Percentiles rank a stretch among this genome's conserved stretches.
These are phyloP conservation scores for Sarcophaga peregrina DNA, from an alignment of 1,140 invertebrate species.

Conservation along the genomic window DNA sequence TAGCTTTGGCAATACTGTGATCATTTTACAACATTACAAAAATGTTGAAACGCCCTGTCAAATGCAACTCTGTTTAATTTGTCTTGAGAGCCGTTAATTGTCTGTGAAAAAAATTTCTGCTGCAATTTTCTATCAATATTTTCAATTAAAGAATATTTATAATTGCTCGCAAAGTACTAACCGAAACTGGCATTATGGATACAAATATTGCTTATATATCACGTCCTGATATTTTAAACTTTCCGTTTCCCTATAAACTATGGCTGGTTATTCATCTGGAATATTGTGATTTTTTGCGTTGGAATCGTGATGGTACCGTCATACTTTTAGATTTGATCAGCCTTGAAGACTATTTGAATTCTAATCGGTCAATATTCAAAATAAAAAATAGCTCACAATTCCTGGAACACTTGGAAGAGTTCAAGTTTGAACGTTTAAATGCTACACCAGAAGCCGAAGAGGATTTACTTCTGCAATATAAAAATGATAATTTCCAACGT, in stretches of 20 bases:
- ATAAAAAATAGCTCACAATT: constrained; percentile 45
- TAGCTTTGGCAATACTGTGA: too few species aligned
- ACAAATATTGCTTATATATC: background rate
- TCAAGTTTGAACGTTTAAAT: constrained; percentile 44
- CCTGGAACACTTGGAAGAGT: constrained; percentile 40
- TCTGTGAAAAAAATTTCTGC: too few species aligned
- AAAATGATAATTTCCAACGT: constrained; percentile 43
- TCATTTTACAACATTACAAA: too few species aligned
- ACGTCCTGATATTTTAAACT: constrained; percentile 44
- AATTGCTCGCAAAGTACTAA: too few species aligned
- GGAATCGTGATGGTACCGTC: constrained; percentile 46
- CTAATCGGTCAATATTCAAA: constrained; percentile 43
- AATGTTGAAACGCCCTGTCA: too few species aligned
- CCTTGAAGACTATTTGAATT: constrained; percentile 43
- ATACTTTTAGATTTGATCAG: constrained; percentile 39
- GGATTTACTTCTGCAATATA: constrained; percentile 44
- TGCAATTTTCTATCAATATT: too few species aligned
- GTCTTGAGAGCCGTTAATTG: too few species aligned
- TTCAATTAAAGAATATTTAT: too few species aligned
- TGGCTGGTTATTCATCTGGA: constrained; percentile 44
- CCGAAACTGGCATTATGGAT: background rate
- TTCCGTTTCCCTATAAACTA: constrained; percentile 48
- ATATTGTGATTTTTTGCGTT: constrained; percentile 43
- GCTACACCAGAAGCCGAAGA: constrained; percentile 42
- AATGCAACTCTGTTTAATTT: too few species aligned